Evolutionary conservation across 2,113 vertebrate genomes (phyloP), one percentile per base, ranked within the genome.

Genomic region (Hippocampus barbouri): DNA sequence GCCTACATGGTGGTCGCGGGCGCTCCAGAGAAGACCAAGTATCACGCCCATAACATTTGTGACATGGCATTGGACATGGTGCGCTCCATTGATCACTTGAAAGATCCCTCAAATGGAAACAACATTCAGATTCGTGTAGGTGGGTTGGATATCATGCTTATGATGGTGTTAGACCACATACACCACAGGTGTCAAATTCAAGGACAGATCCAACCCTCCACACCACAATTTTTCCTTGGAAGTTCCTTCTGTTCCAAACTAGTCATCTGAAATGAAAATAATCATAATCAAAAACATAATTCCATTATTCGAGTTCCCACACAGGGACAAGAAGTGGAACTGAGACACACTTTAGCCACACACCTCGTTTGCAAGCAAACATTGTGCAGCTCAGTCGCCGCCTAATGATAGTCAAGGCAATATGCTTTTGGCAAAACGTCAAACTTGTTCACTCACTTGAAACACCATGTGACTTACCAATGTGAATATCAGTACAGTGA

Each of bases 61-160:
- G 91, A 93, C 88, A 92, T 92, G 89, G 90, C 89, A n/a, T 77
- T 92, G 71, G 92, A 92, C 63, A 92, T 92, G 92, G 88, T 92
- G 30, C 88, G 86, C 65, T 93, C 91, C 71, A 93, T 91, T 9
- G 91, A 92, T 72, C 91, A 93, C 79, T 87, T 92, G 15, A 93
- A 92, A 77, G 91, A 92, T 66, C 89, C 90, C 0, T 92, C 91
- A 34, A 92, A 92, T 0, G 90, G 91, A 41, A 92, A 91, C 80
- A 89, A 92, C 85, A 92, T 92, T 41, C 89, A 92, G 83, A 92
- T 93, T 25, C 83, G 91, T 67, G 88, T 93, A 43, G 91, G 91
- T 93, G 75, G 72, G 90, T 73, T 21, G 21, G 47, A 40, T 25
- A 7, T n/a, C 27, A 34, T 4, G 30, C 9, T 10, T 25, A 34